phyloP scores from a whole-genome alignment of 2,797 vertebrate genomes.

The Adrianichthys oophorus region DNA sequence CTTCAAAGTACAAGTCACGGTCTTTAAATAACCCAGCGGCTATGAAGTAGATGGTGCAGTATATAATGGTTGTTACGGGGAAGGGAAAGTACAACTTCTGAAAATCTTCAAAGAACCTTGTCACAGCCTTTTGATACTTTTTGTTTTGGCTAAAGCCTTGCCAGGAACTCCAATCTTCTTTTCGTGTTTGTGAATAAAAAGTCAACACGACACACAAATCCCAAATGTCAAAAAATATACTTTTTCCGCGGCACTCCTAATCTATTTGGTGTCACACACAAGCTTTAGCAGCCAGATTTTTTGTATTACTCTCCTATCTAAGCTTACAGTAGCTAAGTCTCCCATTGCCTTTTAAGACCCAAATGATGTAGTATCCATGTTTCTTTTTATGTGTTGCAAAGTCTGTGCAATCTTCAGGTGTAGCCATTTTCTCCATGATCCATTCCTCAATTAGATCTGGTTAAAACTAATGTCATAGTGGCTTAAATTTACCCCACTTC shows the following conservation, averaged over 20 bases:
- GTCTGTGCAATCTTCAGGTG: conserved; percentile 81
- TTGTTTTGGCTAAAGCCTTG: conserved; percentile 64
- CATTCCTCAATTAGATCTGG: conserved; percentile 81
- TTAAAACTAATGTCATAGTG: conserved; percentile 80
- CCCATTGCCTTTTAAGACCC: conserved; percentile 64
- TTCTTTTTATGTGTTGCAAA: conserved; percentile 60
- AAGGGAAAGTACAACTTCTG: conserved; percentile 59
- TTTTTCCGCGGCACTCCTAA: conserved; percentile 66
- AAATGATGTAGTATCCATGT: conserved; percentile 69
- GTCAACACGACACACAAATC: conserved; percentile 62
- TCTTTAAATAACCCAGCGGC: conserved; percentile 61
- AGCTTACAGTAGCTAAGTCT: conserved; percentile 76
- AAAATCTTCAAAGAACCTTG: conserved; percentile 67
- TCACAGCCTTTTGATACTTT: conserved; percentile 48
- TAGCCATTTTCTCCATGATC: conserved; percentile 74
- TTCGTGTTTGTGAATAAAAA: conserved; percentile 60
- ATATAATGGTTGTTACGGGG: conserved; percentile 31
- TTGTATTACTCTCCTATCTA: conserved; percentile 64
- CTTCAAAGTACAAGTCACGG: conserved; percentile 66
- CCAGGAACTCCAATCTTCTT: conserved; percentile 50
- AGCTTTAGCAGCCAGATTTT: conserved; percentile 68
- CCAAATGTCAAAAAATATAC: conserved; percentile 59
- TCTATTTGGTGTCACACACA: conserved; percentile 70
- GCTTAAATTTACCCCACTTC: conserved; percentile 82
- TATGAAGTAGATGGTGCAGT: conserved; percentile 57